Base-by-base conservation (phyloP, 2,797 vertebrate genomes). In the Acanthornis magna region DNA sequence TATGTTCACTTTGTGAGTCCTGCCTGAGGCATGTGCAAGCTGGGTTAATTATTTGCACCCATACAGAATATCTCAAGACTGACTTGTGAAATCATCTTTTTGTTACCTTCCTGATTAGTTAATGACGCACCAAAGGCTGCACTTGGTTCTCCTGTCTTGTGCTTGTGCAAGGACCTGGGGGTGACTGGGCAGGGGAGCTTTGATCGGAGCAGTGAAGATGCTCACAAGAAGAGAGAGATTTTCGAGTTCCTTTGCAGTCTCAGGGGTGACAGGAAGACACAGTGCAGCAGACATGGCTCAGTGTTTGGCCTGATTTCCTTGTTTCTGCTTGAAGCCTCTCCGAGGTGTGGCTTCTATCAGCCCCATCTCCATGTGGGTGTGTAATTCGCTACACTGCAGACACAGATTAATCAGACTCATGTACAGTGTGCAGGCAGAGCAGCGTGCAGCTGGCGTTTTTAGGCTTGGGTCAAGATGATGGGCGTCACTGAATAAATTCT, bases 311-410 rank as follows among this genome's bases (percentile, higher is more conserved):
- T 36, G 21, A 32, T 79, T 94, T 68, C 94, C 74, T 79, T 83
- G 81, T 91, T 93, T 60, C 84, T 91, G 40, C 92, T 66, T 51
- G 77, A 82, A 93, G 36, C 80, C 34, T 92, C 66, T 72, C 66
- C 21, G 86, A 92, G 94, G 92, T 51, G 91, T 95, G 94, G 86
- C 67, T 82, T 84, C 63, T 65, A 18, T 93, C 85, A 65, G 58
- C 45, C 26, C 5, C 38, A 72, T 93, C 68, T 93, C 70, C 10
- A 1, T 19, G 91, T 96, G 74, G 89, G 81, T 67, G 91, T 61
- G 34, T 89, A 36, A 63, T 79, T 86, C 16, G 16, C 27, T 66
- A 8, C 47, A 21, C 45, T 27, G 47, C 38, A 89, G 92, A 43
- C 78, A 57, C 53, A 0, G 20, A 79, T 62, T 42, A 48, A 34